Evolutionary conservation across 2,888 invertebrate genomes (phyloP).

Genomic region (Tineola bisselliella): DNA sequence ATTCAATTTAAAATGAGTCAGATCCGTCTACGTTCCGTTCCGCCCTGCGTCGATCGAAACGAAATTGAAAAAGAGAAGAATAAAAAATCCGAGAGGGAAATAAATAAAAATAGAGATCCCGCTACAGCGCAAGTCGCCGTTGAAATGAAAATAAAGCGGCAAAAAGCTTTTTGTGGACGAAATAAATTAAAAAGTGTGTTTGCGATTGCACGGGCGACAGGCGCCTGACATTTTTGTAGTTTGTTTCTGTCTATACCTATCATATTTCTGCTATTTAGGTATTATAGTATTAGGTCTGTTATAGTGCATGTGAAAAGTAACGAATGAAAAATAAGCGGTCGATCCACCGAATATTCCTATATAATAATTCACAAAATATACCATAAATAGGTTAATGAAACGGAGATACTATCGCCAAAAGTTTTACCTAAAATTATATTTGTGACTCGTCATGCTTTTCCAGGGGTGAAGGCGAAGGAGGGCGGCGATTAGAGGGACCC

Average conservation of each 20-base stretch:
- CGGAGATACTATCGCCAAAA: constrained; percentile 34
- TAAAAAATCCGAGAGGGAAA: constrained; percentile 40
- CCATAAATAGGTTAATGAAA: neutral
- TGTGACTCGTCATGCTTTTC: constrained; percentile 68
- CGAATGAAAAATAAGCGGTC: neutral
- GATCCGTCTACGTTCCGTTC: constrained; percentile 60
- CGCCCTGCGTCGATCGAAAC: constrained; percentile 57
- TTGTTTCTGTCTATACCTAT: constrained; percentile 31
- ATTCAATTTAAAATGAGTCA: constrained; percentile 61
- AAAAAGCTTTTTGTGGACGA: constrained; percentile 64
- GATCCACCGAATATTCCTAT: no score
- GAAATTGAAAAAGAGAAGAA: constrained; percentile 59
- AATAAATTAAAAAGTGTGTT: constrained; percentile 66
- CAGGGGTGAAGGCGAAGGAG: constrained; percentile 30
- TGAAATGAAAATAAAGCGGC: constrained; percentile 65
- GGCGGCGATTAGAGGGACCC: constrained; percentile 59
- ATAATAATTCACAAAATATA: neutral
- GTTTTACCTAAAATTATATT: constrained; percentile 66
- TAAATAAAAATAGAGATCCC: constrained; percentile 68
- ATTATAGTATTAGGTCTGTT: no score
- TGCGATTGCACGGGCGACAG: constrained; percentile 52
- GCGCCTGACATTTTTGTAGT: constrained; percentile 28
- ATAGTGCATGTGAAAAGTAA: no score
- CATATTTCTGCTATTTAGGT: no score
- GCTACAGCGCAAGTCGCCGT: constrained; percentile 66